These are phyloP conservation scores for Actinostola sp. DNA, from an alignment of 92 coral and sea anemone genomes.

Conservation along the genomic window DNA sequence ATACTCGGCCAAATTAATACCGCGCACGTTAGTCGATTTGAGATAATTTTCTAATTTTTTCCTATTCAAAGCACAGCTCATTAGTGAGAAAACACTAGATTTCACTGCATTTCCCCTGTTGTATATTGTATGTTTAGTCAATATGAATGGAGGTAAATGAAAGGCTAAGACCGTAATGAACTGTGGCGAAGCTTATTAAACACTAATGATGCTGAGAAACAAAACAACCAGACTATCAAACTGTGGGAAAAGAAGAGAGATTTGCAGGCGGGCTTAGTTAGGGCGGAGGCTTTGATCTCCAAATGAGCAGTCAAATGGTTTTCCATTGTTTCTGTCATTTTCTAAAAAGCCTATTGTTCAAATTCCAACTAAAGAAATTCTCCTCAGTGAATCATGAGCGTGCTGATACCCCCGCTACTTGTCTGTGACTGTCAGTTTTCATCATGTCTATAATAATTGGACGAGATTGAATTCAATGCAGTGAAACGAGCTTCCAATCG, in stretches of 20 bases:
- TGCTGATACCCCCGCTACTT: constrained; percentile 2
- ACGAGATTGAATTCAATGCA: constrained; percentile 13
- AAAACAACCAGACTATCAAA: constrained; percentile 1
- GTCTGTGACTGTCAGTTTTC: not conserved
- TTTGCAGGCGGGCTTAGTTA: constrained; percentile 9
- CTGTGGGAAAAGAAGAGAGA: constrained; percentile 38
- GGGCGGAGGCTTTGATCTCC: constrained; percentile 49
- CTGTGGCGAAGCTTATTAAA: constrained; percentile 31
- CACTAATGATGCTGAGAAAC: constrained; percentile 23
- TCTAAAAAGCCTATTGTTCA: constrained; percentile 29
- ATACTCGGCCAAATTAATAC: too few species aligned
- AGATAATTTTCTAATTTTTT: constrained; percentile 22
- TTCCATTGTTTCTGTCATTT: constrained; percentile 23
- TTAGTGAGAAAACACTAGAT: constrained; percentile 13
- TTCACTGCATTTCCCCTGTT: constrained; percentile 38
- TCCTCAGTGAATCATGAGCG: not conserved
- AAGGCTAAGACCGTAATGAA: constrained; percentile 27
- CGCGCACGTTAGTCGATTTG: constrained; percentile 18
- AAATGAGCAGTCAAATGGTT: constrained; percentile 39
- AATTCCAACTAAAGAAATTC: not conserved
- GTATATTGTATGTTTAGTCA: constrained; percentile 35
- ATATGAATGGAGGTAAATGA: constrained; percentile 30
- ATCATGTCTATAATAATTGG: constrained; percentile 11
- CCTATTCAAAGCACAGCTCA: constrained; percentile 13
- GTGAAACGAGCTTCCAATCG: constrained; percentile 1